Percentiles rank a stretch among this genome's conserved stretches.
Evolutionary conservation across 2,797 vertebrate species (phyloP).

Genomic region (Coranthus polyacanthus): DNA sequence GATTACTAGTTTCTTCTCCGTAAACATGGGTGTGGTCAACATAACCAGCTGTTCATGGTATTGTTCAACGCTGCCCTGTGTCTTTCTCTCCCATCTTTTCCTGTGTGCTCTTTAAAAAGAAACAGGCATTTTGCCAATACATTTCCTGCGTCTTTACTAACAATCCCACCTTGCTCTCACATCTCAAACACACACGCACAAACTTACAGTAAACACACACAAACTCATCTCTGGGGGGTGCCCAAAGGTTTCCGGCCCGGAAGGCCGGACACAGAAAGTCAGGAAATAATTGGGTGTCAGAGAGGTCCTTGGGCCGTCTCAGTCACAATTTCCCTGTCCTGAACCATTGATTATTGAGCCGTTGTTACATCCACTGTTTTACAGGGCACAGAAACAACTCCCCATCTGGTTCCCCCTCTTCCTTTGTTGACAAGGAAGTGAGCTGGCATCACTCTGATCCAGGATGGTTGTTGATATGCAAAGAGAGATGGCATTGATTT

Average conservation of each 20-base stretch:
- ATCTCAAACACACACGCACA: conserved; percentile 34
- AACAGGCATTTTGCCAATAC: conserved; percentile 54
- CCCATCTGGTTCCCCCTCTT: conserved; percentile 79
- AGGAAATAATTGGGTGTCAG: conserved; percentile 84
- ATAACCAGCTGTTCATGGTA: conserved; percentile 48
- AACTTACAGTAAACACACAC: conserved; percentile 33
- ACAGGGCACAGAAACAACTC: conserved; percentile 62
- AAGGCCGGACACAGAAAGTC: conserved; percentile 71
- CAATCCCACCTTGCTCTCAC: conserved; percentile 40
- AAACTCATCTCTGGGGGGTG: conserved; percentile 61
- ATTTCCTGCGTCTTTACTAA: conserved; percentile 60
- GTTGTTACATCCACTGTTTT: conserved; percentile 52
- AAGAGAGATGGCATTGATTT: conserved; percentile 58
- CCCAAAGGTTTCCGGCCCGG: conserved; percentile 79
- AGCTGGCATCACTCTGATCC: conserved; percentile 58
- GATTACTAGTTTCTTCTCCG: conserved; percentile 44
- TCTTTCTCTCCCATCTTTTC: conserved; percentile 57
- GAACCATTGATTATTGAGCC: conserved; percentile 38
- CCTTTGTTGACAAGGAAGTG: conserved; percentile 75
- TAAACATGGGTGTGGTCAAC: conserved; percentile 44
- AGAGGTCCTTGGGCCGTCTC: conserved; percentile 54
- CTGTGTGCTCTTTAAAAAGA: conserved; percentile 62
- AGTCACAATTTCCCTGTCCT: conserved; percentile 44
- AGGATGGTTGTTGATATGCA: conserved; percentile 57
- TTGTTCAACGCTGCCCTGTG: conserved; percentile 55